These are phyloP conservation scores for Callorhinus ursinus DNA, from an alignment of 2,113 vertebrate species.

Conservation along the genomic window DNA sequence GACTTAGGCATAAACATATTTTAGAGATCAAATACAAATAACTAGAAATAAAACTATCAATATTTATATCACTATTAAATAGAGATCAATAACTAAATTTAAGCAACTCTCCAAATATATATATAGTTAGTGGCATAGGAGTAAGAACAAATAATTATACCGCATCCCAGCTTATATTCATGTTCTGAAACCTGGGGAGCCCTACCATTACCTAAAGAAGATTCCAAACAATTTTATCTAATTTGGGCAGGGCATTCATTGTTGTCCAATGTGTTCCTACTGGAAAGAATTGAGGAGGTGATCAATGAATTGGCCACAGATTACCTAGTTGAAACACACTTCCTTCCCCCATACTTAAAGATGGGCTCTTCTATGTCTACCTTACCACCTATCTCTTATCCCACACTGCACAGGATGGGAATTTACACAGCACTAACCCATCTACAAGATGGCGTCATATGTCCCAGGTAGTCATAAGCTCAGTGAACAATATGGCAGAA, in stretches of 20 bases:
- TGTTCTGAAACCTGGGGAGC: background rate
- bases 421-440: background rate
- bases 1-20: background rate
- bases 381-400: background rate
- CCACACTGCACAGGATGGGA: background rate
- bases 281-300: background rate
- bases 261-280: background rate
- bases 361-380: background rate
- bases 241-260: background rate
- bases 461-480: background rate
- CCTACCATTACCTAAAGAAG: background rate
- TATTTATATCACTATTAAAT: constrained; percentile 6
- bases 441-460: background rate
- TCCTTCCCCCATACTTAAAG: background rate
- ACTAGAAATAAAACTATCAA: constrained; percentile 32
- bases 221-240: background rate
- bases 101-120: background rate
- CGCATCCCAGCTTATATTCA: background rate
- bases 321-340: background rate
- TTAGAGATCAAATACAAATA: background rate
- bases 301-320: background rate
- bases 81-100: constrained; percentile 23
- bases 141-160: constrained; percentile 5
- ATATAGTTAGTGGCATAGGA: background rate
- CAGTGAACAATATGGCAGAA: background rate